Evolutionary conservation across 2,888 invertebrate species (phyloP), one percentile per base, ranked within the genome.

Genomic region (Tuberolachnus salignus): DNA sequence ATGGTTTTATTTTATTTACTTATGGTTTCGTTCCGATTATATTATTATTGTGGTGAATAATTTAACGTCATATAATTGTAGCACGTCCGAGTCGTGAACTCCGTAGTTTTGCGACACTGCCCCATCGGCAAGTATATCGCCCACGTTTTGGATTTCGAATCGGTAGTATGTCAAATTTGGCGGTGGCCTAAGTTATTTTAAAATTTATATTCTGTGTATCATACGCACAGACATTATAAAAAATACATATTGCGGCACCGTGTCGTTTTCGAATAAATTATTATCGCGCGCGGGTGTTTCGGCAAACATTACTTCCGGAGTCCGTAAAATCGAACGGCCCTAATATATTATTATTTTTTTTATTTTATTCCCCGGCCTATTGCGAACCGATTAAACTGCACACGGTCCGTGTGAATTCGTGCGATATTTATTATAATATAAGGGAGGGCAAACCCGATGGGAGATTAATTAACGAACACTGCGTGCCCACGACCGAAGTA

Each of bases 391-490:
- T 74, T 66, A 74, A 66, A 66, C 42, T 61, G 16, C 10, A 11
- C 46, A 14, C 46, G 64, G 64, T 23, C 44, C 64, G 3, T n/a
- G n/a, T n/a, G n/a, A n/a, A n/a, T n/a, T n/a, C n/a, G n/a, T n/a
- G 53, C 51, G 51, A 55, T 64, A 46, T 74, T 53, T 74, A 23
- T 64, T 26, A 74, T 53, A 34, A 34, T 66, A 23, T 3, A 14
- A 46, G 73, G 55, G 44, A 64, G 19, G 64, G 23, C 19, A 59
- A 66, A 66, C 49, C 49, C 23, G 23, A 19, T 55, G 55, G 4
- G 44, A 66, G 75, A 75, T 75, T 75, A 75, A 75, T 75, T 75
- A 75, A 75, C 55, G 55, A 23, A 55, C 64, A 55, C 55, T 66
- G 66, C 66, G 55, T 66, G 66, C 75, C 75, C 75, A 44, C 14